Percentiles rank a stretch among this genome's conserved stretches.
Evolutionary conservation across 2,888 invertebrate species (phyloP).

Genomic region (Brenthis ino): DNA sequence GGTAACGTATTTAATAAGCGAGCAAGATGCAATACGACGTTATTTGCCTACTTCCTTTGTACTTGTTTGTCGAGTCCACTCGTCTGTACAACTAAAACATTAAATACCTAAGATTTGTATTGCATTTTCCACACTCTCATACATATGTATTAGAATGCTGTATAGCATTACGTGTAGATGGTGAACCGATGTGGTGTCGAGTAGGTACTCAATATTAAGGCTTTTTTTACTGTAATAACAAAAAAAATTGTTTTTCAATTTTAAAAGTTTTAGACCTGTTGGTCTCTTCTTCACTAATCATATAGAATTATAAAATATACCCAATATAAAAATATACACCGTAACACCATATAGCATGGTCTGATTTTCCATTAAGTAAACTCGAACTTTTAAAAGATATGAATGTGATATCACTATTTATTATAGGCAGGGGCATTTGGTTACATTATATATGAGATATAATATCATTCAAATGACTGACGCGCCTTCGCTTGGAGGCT

Average conservation of each 20-base stretch:
- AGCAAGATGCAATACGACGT: not conserved
- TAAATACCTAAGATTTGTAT: constrained; percentile 13
- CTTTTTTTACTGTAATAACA: not conserved
- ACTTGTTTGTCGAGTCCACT: constrained; percentile 14
- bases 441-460: too few relatives aligned
- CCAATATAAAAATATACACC: too few relatives aligned
- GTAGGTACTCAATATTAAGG: not conserved
- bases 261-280: not conserved
- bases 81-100: constrained; percentile 10
- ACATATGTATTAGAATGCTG: constrained; percentile 21
- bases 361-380: too few relatives aligned
- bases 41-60: constrained; percentile 13
- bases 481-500: too few relatives aligned
- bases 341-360: too few relatives aligned
- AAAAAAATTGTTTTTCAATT: not conserved
- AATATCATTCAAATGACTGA: too few relatives aligned
- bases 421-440: too few relatives aligned
- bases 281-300: too few relatives aligned
- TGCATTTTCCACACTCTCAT: constrained; percentile 15
- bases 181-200: not conserved
- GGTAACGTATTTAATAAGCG: constrained; percentile 4
- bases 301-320: too few relatives aligned
- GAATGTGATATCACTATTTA: too few relatives aligned
- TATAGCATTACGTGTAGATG: constrained; percentile 1
- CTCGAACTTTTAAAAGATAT: too few relatives aligned